Evolutionary conservation across 2,888 invertebrate genomes (phyloP), one percentile per base, ranked within the genome.

Genomic region (Tiphia femorata): DNA sequence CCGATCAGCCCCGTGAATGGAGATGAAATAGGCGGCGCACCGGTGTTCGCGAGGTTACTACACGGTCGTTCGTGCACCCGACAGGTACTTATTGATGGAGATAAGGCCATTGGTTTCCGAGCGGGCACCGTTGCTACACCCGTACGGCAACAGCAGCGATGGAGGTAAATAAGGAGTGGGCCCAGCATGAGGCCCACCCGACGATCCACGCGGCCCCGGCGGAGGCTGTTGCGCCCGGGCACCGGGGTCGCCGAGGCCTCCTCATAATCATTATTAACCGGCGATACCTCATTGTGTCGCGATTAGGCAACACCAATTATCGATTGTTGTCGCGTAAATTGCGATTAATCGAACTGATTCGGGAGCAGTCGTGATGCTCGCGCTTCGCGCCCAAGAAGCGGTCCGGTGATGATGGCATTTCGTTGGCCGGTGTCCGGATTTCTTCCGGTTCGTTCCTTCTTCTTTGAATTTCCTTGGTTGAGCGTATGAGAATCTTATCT

Each of bases 271-370:
- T 61, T 70, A 46, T 51, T 56, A 58, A 44, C 47, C 40, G 57
- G 23, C 50, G 55, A 51, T 69, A 43, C 51, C 62, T 69, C 65
- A 51, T 58, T 61, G 62, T 63, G 59, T 58, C 62, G 62, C 60
- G 64, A 65, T 72, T 75, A 69, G 67, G 71, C 70, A 75, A 75
- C 43, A 62, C 63, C 72, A 76, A 76, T 76, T 75, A 76, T 76
- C 72, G 76, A 75, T 72, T 62, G 64, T 70, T 73, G 75, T 76
- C 74, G 70, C 68, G n/a, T 63, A 63, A 57, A 65, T 55, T 42
- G 64, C 73, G 73, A 75, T 76, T 74, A 76, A 75, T 75, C 75
- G 66, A 65, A 69, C 62, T 65, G 68, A 73, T 76, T 70, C 66
- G 57, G 70, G 51, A 65, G 72, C 70, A 64, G 70, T 70, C 71